Evolutionary conservation across 2,113 vertebrate species (phyloP).

Genomic region (Poecilia latipinna): DNA sequence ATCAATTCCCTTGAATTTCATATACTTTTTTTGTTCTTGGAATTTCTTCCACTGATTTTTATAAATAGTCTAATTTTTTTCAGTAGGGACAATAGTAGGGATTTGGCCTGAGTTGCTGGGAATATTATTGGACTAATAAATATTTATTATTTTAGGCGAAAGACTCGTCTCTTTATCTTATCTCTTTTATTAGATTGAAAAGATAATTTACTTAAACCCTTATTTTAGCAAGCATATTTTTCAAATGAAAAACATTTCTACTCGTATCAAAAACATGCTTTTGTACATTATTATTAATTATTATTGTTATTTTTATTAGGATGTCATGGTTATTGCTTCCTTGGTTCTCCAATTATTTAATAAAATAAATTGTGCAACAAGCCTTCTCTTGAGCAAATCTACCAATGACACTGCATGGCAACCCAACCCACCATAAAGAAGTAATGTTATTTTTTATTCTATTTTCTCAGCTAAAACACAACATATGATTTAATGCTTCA

Average conservation of each 20-base stretch:
- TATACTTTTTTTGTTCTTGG: too few relatives aligned
- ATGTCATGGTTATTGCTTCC: background rate
- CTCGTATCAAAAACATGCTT: background rate
- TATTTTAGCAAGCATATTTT: background rate
- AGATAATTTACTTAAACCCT: background rate
- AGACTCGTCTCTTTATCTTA: too few relatives aligned
- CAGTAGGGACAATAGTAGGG: too few relatives aligned
- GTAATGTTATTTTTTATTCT: background rate
- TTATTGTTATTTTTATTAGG: background rate
- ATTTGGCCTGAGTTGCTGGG: too few relatives aligned
- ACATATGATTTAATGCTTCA: too few relatives aligned
- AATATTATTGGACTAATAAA: too few relatives aligned
- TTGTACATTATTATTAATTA: background rate
- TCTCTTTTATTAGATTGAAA: background rate
- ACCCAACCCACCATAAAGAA: background rate
- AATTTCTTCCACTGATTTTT: too few relatives aligned
- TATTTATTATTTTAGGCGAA: too few relatives aligned
- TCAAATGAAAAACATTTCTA: background rate
- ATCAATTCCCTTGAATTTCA: too few relatives aligned
- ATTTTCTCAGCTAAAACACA: too few relatives aligned
- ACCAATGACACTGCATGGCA: background rate
- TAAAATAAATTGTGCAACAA: background rate
- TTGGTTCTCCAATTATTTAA: background rate
- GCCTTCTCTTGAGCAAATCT: background rate
- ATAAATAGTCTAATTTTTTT: too few relatives aligned